phyloP scores from a whole-genome alignment of 2,113 vertebrate species.

The Leucosticte australis region DNA sequence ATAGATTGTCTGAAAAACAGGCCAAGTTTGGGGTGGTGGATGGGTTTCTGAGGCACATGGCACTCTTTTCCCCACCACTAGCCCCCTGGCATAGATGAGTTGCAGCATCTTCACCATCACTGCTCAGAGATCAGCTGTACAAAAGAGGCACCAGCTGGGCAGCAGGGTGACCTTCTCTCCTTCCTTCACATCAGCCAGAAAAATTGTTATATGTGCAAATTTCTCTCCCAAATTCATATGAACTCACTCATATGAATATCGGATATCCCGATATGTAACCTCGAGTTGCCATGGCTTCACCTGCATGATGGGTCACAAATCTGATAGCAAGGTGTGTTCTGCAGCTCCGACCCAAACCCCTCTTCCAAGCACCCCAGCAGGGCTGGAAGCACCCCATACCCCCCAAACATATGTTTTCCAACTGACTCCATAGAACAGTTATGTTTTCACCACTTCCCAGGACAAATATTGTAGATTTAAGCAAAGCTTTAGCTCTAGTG shows the following conservation, averaged over 20 bases:
- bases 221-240: background rate
- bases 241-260: too few species aligned
- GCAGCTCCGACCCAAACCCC: background rate
- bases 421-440: background rate
- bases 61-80: background rate
- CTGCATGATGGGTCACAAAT: rapidly evolving
- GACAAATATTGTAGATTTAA: background rate
- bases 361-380: rapidly evolving
- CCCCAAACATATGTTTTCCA: background rate
- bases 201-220: rapidly evolving
- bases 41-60: background rate
- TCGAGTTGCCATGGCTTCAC: background rate
- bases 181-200: background rate
- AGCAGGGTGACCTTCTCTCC: background rate
- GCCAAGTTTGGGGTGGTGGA: background rate
- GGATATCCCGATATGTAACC: rapidly evolving
- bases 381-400: rapidly evolving
- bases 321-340: rapidly evolving
- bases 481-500: rapidly evolving
- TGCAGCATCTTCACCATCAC: rapidly evolving
- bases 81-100: background rate
- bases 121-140: rapidly evolving
- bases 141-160: background rate
- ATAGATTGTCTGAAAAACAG: background rate
- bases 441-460: background rate